Evolutionary conservation across 2,888 invertebrate species (phyloP).

Genomic region (Polyploca ridens): DNA sequence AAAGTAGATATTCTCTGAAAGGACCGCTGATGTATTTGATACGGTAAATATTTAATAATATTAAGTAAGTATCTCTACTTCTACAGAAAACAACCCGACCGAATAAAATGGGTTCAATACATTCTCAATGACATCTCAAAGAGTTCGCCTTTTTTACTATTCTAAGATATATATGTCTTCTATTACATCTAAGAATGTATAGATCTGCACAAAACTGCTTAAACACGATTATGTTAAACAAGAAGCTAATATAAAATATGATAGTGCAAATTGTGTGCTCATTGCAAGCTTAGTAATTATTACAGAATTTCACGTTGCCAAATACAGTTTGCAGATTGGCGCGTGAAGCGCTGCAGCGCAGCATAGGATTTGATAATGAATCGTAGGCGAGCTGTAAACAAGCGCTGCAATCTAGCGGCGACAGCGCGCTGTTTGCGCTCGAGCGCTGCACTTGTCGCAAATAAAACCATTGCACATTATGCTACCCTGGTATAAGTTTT

Average conservation of each 20-base stretch:
- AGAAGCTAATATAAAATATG: not conserved
- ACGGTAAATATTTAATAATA: conserved; percentile 59
- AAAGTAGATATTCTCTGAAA: not conserved
- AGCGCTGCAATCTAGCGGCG: conserved; percentile 2
- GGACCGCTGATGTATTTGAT: conserved; percentile 45
- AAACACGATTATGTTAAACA: not conserved
- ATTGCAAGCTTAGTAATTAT: not conserved
- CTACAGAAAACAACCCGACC: conserved; percentile 35
- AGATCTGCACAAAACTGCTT: too few species aligned
- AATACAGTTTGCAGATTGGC: not conserved
- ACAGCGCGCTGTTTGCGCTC: not conserved
- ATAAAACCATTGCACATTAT: not conserved
- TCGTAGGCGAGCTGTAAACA: conserved; percentile 5
- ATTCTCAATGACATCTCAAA: not conserved
- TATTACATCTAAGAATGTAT: too few species aligned
- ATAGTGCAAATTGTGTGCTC: not conserved
- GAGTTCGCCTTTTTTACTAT: not conserved
- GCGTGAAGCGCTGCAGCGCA: not conserved
- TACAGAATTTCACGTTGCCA: not conserved
- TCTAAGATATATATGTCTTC: not conserved
- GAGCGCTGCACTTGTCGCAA: not conserved
- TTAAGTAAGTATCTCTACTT: conserved; percentile 45
- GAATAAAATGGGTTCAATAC: conserved; percentile 25
- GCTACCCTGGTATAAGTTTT: not conserved
- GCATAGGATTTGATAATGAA: not conserved